A percentile compares a stretch with the other conserved stretches of the same genome.
Evolutionary conservation across 2,797 vertebrate species (phyloP).

Genomic region (Calcarius lapponicus): DNA sequence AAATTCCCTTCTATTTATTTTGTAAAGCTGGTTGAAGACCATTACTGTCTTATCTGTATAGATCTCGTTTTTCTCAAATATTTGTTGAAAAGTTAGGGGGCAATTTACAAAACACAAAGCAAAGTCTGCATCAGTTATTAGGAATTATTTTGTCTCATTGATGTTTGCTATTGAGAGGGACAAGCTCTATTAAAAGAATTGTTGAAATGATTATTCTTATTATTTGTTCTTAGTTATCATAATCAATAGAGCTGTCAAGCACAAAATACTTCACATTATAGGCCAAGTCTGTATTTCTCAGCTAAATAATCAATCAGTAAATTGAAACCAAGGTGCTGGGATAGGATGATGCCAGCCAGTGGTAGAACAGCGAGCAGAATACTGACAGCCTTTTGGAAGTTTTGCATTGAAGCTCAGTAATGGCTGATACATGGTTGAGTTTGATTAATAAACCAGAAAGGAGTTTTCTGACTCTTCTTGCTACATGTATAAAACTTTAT

Average conservation of each 20-base stretch:
- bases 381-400: background rate
- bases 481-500: background rate
- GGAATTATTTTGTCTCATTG: background rate
- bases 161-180: background rate
- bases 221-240: background rate
- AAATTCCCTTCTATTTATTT: background rate
- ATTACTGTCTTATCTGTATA: background rate
- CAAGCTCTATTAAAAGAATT: background rate
- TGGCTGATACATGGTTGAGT: rapidly evolving
- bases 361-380: background rate
- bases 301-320: background rate
- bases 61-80: background rate
- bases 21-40: background rate
- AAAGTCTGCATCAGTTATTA: background rate
- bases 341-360: background rate
- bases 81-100: background rate
- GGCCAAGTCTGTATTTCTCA: background rate
- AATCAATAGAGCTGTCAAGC: background rate
- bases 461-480: background rate
- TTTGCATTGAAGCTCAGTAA: background rate
- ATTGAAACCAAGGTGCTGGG: background rate
- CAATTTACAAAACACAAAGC: background rate
- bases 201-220: background rate
- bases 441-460: background rate
- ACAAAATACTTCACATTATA: background rate